Base-by-base conservation (phyloP, 2,113 vertebrate genomes). In the Pongo abelii region DNA sequence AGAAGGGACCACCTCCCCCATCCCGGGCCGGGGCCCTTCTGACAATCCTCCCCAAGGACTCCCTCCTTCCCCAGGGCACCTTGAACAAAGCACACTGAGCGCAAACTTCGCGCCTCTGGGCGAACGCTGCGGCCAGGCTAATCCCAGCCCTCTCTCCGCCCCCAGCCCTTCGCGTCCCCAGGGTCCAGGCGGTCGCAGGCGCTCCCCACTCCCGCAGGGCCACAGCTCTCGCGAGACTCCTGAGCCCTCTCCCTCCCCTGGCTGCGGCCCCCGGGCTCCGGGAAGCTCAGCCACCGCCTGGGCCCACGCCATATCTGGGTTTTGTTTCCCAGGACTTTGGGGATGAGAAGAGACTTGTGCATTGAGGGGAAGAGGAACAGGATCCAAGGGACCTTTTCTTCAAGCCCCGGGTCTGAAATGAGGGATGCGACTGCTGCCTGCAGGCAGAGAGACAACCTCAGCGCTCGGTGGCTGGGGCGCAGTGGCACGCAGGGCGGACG, bases 241-340 rank as follows among this genome's bases (percentile, higher is more conserved):
- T 6, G 9, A 50, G 67, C 20, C 57, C 4, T 35, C 70, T 40
- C 69, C 75, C 35, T 14, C 57, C 40, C 30, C 11, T 11, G n/a
- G 10, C 57, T 18, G 10, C 11, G 32, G 38, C 50, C 69, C 9
- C 4, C 0, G 43, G 11, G 55, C 61, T 74, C 77, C 3, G 3
- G 8, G 7, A 27, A 69, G 27, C 22, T 2, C 50, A 10, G 38
- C 84, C 17, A 3, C 4, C 6, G 83, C 50, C 91, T 61, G 13
- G 3, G 55, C 80, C 32, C 4, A 8, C 9, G 52, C 20, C 0
- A 7, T 57, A 59, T 92, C 81, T 0, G 43, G 20, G 38, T 64
- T 94, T 80, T 18, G 79, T 94, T 95, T 96, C 84, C 96, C 72
- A 91, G 93, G 93, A 96, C 57, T 10, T 40, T 43, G 43, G n/a